Evolutionary conservation across 2,113 vertebrate species (phyloP), one percentile per base, ranked within the genome.

Genomic region (Microtus ochrogaster): DNA sequence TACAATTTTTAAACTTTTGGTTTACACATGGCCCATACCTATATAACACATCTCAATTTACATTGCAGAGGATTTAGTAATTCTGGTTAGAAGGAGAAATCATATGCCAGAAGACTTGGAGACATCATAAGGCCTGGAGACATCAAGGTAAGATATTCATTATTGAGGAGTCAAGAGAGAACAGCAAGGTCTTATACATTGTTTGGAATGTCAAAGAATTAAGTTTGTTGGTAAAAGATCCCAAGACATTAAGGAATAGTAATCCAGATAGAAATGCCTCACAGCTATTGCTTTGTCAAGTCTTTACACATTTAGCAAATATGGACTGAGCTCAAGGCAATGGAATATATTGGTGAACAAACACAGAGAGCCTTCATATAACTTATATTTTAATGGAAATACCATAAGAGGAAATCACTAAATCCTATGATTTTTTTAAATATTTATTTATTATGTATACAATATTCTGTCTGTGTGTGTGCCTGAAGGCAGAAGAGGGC

Each of bases 1-100:
- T 73, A 61, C 11, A 83, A 49, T 79, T 94, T 84, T 94, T 82
- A 92, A 92, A 44, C 63, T 96, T 33, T 33, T 92, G 91, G 81
- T 90, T 76, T 55, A 89, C 22, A 52, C 55, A 87, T 28, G 82
- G 10, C 68, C 11, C 44, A 79, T 10, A 55, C 5, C 14, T 68
- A 63, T 63, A 21, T 41, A 91, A 70, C 16, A 41, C 28, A 90
- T 65, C 24, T 96, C 77, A 82, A n/a, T 58, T 76, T 76, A 91
- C 30, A 89, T 49, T 74, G 21, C 8, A 85, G 82, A 12, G 30
- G 90, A 91, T 49, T 73, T 94, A 76, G 4, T 65, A 90, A 92
- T 17, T 41, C 28, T 72, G 14, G 22, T 73, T 70, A 73, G 17
- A 76, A 52, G 21, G 30, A 89, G 17, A 91, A 95, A 93, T 6